Conservation (phyloP, 2,113 vertebrate species). For the Pycnonotus jocosus region DNA sequence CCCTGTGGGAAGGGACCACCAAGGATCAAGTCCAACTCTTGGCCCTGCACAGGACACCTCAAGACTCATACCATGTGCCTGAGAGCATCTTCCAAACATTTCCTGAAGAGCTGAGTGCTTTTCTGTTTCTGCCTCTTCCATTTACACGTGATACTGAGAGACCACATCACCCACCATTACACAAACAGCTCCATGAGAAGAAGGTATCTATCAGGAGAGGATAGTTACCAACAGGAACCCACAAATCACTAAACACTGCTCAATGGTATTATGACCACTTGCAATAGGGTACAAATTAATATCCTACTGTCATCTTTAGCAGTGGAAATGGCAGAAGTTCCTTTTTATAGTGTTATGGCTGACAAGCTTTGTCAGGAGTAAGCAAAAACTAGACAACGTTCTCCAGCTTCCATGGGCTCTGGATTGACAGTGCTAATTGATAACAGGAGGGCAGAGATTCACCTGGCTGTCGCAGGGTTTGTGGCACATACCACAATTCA, state of each 20-base stretch:
- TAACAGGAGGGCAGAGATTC: neutral
- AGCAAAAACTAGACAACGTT: neutral
- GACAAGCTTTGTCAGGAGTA: neutral
- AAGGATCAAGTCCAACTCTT: neutral
- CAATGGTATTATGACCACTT: neutral
- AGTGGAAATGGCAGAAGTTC: neutral
- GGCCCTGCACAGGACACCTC: neutral
- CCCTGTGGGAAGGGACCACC: neutral
- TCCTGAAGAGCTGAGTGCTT: neutral
- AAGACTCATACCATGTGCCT: neutral
- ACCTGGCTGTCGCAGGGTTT: neutral
- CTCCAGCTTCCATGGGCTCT: neutral
- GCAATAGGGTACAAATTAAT: neutral
- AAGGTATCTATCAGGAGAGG: neutral
- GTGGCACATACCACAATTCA: neutral
- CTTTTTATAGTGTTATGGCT: neutral
- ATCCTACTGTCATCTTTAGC: neutral
- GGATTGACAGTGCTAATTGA: neutral
- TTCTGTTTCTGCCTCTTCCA: neutral
- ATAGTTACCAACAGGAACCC: neutral
- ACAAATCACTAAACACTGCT: neutral
- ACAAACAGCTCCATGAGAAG: neutral
- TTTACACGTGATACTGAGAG: neutral
- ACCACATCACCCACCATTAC: neutral
- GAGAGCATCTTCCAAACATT: neutral